Percentiles rank a stretch among this genome's conserved stretches.
Conservation (phyloP, 2,113 vertebrate species). For the Chloroceryle aenea region DNA sequence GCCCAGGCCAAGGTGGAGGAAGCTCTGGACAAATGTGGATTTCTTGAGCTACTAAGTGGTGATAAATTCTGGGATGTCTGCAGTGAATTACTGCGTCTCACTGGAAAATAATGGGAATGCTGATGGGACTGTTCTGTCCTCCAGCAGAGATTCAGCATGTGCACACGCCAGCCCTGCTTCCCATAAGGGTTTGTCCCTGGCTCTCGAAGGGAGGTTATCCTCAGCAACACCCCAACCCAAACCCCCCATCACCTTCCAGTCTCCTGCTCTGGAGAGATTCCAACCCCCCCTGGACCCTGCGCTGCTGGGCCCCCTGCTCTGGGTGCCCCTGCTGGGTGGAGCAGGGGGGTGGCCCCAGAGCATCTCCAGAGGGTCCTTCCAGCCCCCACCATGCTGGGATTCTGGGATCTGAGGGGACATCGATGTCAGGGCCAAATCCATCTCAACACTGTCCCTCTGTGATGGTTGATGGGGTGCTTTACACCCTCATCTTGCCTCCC, state of each 20-base stretch:
- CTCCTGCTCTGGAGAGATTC: too few species aligned
- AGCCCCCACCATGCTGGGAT: too few species aligned
- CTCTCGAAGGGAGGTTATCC: neutral
- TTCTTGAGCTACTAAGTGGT: neutral
- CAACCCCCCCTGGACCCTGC: too few species aligned
- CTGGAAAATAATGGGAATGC: neutral
- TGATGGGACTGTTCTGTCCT: neutral
- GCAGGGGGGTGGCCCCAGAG: too few species aligned
- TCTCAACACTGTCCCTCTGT: neutral
- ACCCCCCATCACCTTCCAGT: neutral
- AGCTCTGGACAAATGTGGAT: neutral
- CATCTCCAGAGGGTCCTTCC: too few species aligned
- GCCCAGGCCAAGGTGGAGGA: neutral
- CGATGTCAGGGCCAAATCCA: neutral
- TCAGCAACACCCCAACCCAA: neutral
- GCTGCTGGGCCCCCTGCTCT: too few species aligned
- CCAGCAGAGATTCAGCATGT: too few species aligned
- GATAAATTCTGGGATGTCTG: neutral
- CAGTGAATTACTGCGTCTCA: neutral
- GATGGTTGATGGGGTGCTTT: neutral
- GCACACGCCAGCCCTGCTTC: neutral
- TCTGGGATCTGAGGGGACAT: too few species aligned
- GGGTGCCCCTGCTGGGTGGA: too few species aligned
- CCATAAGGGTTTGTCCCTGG: neutral
- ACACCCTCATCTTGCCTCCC: neutral